Conservation (phyloP, 2,797 vertebrate genomes). For the Brachyrhaphis roseni region DNA sequence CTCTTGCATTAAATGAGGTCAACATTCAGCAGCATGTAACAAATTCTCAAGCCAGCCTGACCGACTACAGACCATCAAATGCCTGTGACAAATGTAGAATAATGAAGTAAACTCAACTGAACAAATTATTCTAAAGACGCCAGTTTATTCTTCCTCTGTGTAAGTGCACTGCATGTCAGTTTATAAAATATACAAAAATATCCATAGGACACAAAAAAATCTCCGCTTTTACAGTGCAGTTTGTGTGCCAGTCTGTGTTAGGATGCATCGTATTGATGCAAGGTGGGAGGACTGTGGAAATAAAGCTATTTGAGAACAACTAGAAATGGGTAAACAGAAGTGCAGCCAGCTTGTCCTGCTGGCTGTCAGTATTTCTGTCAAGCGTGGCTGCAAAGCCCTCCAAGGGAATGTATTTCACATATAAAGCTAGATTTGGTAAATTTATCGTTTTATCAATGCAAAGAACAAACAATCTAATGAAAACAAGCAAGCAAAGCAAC, state of each 20-base stretch:
- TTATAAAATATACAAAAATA: conserved; percentile 42
- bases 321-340: conserved; percentile 60
- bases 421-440: conserved; percentile 23
- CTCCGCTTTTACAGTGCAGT: conserved; percentile 35
- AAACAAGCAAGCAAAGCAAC: conserved; percentile 5
- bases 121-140: conserved; percentile 71
- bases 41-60: conserved; percentile 38
- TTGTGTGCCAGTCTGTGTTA: conserved; percentile 60
- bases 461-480: not conserved
- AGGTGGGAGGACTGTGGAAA: conserved; percentile 64
- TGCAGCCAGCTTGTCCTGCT: conserved; percentile 33
- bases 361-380: conserved; percentile 41
- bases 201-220: conserved; percentile 39
- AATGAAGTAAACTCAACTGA: conserved; percentile 65
- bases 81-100: conserved; percentile 57
- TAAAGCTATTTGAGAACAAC: conserved; percentile 64
- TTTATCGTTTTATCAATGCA: conserved; percentile 15
- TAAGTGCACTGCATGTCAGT: conserved; percentile 53
- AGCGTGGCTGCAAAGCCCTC: conserved; percentile 24
- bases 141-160: conserved; percentile 60
- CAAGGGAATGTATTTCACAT: conserved; percentile 14
- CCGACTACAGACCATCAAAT: conserved; percentile 57
- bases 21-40: conserved; percentile 22
- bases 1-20: conserved; percentile 6
- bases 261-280: conserved; percentile 52